These are phyloP conservation scores for Drosophila formosana DNA, from an alignment of 2,888 invertebrate genomes.

Conservation along the genomic window DNA sequence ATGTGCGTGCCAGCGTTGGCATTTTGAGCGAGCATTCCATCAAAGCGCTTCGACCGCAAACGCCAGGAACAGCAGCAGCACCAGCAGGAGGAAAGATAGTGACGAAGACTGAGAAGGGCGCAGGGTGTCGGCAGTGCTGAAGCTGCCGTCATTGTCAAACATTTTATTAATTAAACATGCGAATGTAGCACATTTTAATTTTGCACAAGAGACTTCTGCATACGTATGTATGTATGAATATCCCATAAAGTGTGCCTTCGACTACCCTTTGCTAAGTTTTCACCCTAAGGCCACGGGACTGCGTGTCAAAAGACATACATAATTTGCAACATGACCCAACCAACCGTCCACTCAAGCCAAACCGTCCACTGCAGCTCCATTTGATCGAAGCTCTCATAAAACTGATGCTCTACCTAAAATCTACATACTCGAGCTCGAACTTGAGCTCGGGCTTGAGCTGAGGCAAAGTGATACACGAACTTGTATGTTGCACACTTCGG, in stretches of 20 bases:
- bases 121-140: constrained; percentile 28
- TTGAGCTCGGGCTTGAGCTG: not conserved
- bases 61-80: constrained; percentile 44
- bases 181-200: constrained; percentile 78
- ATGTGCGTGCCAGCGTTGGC: constrained; percentile 71
- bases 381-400: constrained; percentile 66
- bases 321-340: constrained; percentile 68
- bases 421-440: constrained; percentile 42
- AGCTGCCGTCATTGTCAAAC: constrained; percentile 71
- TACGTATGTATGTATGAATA: not conserved
- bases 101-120: not conserved
- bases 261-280: constrained; percentile 57
- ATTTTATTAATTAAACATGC: constrained; percentile 83
- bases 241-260: constrained; percentile 63
- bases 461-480: constrained; percentile 64
- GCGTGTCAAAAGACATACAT: constrained; percentile 79
- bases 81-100: constrained; percentile 1
- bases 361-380: constrained; percentile 38
- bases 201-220: constrained; percentile 57
- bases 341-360: constrained; percentile 7
- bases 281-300: constrained; percentile 52
- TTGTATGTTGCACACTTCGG: constrained; percentile 59
- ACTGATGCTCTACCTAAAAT: constrained; percentile 50
- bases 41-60: constrained; percentile 71
- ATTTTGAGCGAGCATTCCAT: constrained; percentile 75